Evolutionary conservation across 1,140 invertebrate species (phyloP).

Genomic region (Drosophila insularis): DNA sequence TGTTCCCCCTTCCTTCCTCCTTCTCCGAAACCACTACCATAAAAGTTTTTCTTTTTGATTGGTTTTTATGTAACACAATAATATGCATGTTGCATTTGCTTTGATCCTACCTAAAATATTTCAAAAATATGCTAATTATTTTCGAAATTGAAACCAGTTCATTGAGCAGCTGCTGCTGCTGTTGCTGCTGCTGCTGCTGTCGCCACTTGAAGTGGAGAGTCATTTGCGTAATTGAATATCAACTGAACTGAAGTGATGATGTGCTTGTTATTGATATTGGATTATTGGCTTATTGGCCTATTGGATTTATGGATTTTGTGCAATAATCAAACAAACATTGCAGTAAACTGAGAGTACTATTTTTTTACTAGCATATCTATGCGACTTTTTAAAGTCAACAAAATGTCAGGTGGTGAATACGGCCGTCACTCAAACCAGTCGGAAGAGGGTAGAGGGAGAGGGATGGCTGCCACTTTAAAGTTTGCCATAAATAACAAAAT

Average conservation of each 20-base stretch:
- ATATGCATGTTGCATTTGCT: no score
- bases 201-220: not conserved
- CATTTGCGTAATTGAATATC: not conserved
- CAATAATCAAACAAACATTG: conserved; percentile 1
- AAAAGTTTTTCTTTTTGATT: no score
- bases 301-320: not conserved
- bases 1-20: no score
- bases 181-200: not conserved
- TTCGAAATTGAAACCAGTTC: conserved; percentile 6
- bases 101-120: no score
- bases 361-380: conserved; percentile 7
- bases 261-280: not conserved
- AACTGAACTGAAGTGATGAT: not conserved
- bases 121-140: not conserved
- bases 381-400: conserved; percentile 67
- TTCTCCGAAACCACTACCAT: no score
- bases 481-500: no score
- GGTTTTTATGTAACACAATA: no score
- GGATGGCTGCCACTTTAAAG: no score
- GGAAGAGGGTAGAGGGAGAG: no score
- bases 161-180: not conserved
- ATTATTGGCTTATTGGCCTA: no score
- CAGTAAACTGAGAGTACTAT: not conserved
- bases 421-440: no score
- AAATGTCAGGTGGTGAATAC: conserved; percentile 7